phyloP scores from a whole-genome alignment of 2,113 vertebrate species.

The Andinoacara biseriatus region DNA sequence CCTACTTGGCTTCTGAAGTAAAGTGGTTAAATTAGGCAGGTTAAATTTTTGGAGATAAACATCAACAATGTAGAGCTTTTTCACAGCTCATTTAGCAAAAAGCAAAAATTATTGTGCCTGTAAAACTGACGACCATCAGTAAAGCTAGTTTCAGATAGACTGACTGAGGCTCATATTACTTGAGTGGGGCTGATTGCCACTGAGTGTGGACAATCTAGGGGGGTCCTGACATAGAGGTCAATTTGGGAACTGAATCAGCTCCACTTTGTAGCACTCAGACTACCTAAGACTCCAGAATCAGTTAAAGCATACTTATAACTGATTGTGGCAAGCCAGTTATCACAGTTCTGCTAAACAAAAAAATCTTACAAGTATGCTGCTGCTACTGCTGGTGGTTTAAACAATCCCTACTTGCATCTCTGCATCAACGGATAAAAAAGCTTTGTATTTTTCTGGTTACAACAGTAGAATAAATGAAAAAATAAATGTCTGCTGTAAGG shows the following conservation, averaged over 20 bases:
- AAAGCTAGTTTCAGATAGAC: not conserved
- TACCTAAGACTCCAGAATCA: not conserved
- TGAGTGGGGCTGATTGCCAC: slow-evolving; percentile 37
- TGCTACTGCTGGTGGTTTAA: not conserved
- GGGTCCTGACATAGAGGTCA: slow-evolving; percentile 24
- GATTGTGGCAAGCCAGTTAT: slow-evolving; percentile 49
- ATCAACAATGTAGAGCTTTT: not conserved
- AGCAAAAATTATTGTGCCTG: slow-evolving; percentile 15
- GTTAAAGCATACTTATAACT: slow-evolving; percentile 39
- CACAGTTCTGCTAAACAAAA: not conserved
- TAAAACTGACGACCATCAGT: slow-evolving; percentile 9
- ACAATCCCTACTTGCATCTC: not conserved
- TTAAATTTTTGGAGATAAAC: not conserved
- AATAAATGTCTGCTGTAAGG: not conserved
- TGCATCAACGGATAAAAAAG: too few relatives aligned
- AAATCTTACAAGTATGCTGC: not conserved
- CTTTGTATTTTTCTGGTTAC: too few relatives aligned
- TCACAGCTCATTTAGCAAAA: not conserved
- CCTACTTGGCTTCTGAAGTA: not conserved
- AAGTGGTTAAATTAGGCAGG: not conserved
- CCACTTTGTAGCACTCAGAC: slow-evolving; percentile 43
- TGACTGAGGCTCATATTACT: not conserved
- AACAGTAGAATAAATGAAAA: not conserved
- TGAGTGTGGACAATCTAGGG: not conserved
- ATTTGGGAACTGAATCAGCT: slow-evolving; percentile 48